Evolutionary conservation across 2,113 vertebrate species (phyloP).

Genomic region (Paracanthobrama guichenoti): DNA sequence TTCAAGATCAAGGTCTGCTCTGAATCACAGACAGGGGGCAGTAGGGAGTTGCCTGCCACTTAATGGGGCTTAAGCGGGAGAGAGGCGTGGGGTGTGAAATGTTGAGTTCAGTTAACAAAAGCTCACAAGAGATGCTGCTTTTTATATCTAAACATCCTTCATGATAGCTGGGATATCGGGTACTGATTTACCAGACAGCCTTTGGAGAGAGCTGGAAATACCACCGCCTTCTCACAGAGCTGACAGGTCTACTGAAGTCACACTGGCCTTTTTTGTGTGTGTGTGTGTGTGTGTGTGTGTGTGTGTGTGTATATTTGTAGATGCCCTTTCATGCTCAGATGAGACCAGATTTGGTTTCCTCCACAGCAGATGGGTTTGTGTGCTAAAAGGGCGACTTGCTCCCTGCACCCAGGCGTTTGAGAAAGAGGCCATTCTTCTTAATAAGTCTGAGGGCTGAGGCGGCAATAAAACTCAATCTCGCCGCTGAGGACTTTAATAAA

Average conservation of each 20-base stretch:
- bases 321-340: slow-evolving; percentile 22
- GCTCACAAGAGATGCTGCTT: slow-evolving; percentile 10
- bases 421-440: slow-evolving; percentile 15
- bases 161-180: slow-evolving; percentile 4
- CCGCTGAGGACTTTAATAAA: slow-evolving; percentile 1
- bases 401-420: not conserved
- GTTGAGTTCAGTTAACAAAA: slow-evolving; percentile 19
- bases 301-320: not conserved
- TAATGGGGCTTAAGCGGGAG: not conserved
- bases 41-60: slow-evolving; percentile 17
- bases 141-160: slow-evolving; percentile 36
- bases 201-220: not conserved
- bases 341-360: slow-evolving; percentile 32
- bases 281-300: too few species aligned
- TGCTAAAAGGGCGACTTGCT: not conserved
- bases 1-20: not conserved
- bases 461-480: slow-evolving; percentile 31
- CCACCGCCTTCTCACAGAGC: not conserved
- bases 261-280: not conserved
- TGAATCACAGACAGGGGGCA: slow-evolving; percentile 43
- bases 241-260: not conserved
- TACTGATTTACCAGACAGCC: slow-evolving; percentile 11
- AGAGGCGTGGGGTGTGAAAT: not conserved
- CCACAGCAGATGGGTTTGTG: slow-evolving; percentile 1
- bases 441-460: slow-evolving; percentile 25